These are phyloP conservation scores for Armadillidium nasatum DNA, from an alignment of 1,140 invertebrate species.

Conservation along the genomic window DNA sequence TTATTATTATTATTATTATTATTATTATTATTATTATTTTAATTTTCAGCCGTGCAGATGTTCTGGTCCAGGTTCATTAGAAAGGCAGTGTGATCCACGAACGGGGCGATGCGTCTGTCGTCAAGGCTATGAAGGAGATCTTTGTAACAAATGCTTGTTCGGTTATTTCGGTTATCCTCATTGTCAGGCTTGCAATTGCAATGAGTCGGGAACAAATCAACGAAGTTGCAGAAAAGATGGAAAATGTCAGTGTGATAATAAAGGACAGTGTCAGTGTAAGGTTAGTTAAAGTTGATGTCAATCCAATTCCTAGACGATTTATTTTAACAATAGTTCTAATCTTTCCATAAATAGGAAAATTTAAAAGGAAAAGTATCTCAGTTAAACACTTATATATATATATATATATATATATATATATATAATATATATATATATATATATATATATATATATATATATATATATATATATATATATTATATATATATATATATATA, in stretches of 20 bases:
- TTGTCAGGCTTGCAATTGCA: conserved; percentile 75
- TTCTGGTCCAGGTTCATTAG: conserved; percentile 40
- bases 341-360: too few relatives aligned
- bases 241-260: conserved; percentile 61
- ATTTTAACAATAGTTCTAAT: too few relatives aligned
- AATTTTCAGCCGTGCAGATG: conserved; percentile 25
- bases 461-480: too few relatives aligned
- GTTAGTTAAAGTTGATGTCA: conserved; percentile 50
- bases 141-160: conserved; percentile 70
- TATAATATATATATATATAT: too few relatives aligned
- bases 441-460: too few relatives aligned
- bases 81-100: conserved; percentile 64
- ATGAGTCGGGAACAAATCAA: conserved; percentile 61
- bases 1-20: too few relatives aligned
- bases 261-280: conserved; percentile 82
- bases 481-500: too few relatives aligned
- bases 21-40: too few relatives aligned
- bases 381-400: too few relatives aligned
- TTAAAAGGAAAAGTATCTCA: too few relatives aligned
- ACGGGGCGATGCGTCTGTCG: conserved; percentile 65
- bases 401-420: too few relatives aligned
- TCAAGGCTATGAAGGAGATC: conserved; percentile 18
- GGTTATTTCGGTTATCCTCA: conserved; percentile 86
- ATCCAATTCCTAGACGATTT: too few relatives aligned
- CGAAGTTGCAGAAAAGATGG: conserved; percentile 48